Base-by-base conservation (phyloP, 1,140 invertebrate species). In the Drosophila arizonae region DNA sequence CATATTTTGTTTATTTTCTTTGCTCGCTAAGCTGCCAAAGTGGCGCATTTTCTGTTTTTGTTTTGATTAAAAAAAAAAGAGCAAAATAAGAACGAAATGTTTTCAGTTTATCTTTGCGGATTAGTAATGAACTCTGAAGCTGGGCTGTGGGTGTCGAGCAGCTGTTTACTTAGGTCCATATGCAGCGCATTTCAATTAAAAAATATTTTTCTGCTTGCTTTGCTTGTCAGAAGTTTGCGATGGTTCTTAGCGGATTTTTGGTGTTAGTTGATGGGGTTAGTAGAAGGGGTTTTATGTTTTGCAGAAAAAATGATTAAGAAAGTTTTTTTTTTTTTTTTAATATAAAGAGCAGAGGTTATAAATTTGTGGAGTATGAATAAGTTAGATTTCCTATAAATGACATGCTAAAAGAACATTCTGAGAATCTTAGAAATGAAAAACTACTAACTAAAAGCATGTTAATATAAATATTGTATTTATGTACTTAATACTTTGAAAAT, bases 31-130 rank as follows among this genome's bases (percentile, higher is more conserved):
- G 85, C 84, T 82, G 76, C 70, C 84, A 84, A 87, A 88, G 79
- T 84, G 70, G 56, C 77, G 84, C 84, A 77, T 84, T 88, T 88
- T 79, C 74, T 80, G 58, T 64, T 77, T 66, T 76, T 86, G 68
- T 87, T 81, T 82, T 85, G 81, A 85, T 85, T 85, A 85, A 85
- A 86, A 77, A 72, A 46, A 39, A 39, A 39, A 39, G 6, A 9
- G 8, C 5, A 30, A 30, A 30, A 30, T 6, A 6, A 6, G 5
- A 33, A 39, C 36, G 36, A 39, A 39, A 39, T 39, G 36, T 80
- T 78, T 70, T 67, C 48, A 74, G 82, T 74, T 87, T 82, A 87
- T 87, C 82, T 79, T 87, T 73, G 79, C 79, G 73, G 84, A 88
- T 88, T 87, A 88, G 84, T 88, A 88, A 88, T 88, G 67, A 88